Conservation (phyloP, 2,888 invertebrate genomes). For the Lottia gigantea region DNA sequence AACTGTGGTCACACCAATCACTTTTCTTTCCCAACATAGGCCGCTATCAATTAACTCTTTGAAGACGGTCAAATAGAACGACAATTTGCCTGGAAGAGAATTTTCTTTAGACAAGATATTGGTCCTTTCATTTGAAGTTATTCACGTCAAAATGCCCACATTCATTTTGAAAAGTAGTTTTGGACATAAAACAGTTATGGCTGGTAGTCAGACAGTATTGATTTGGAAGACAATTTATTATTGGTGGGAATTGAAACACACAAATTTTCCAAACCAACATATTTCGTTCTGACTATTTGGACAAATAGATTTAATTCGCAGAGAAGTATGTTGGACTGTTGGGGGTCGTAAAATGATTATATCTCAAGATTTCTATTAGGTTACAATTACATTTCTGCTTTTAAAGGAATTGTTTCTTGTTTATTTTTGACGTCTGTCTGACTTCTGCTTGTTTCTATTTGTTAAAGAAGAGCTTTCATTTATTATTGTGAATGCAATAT, state of each 20-base stretch:
- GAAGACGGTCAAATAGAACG: not conserved
- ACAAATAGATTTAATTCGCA: constrained; percentile 7
- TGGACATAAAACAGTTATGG: constrained; percentile 1
- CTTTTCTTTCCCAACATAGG: not conserved
- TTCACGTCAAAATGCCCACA: constrained; percentile 1
- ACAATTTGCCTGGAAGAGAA: constrained; percentile 1
- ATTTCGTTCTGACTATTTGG: not conserved
- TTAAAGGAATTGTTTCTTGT: too few species aligned
- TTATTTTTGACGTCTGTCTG: too few species aligned
- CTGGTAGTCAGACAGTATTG: constrained; percentile 6
- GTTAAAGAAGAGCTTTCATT: too few species aligned
- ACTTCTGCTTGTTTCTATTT: too few species aligned
- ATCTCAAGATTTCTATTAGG: constrained; percentile 5
- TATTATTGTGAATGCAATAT: too few species aligned
- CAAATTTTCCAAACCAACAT: not conserved
- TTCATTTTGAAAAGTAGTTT: constrained; percentile 1
- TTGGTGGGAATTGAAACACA: not conserved
- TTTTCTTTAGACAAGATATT: not conserved
- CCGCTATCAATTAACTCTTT: constrained; percentile 2
- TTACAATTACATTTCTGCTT: constrained; percentile 3
- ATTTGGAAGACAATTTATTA: not conserved
- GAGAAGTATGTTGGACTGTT: not conserved
- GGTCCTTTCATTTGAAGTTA: not conserved
- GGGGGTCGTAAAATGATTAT: constrained; percentile 6
- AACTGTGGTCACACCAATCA: not conserved